These are phyloP conservation scores for Phortica variegata DNA, from an alignment of 1,140 invertebrate genomes.

Conservation along the genomic window DNA sequence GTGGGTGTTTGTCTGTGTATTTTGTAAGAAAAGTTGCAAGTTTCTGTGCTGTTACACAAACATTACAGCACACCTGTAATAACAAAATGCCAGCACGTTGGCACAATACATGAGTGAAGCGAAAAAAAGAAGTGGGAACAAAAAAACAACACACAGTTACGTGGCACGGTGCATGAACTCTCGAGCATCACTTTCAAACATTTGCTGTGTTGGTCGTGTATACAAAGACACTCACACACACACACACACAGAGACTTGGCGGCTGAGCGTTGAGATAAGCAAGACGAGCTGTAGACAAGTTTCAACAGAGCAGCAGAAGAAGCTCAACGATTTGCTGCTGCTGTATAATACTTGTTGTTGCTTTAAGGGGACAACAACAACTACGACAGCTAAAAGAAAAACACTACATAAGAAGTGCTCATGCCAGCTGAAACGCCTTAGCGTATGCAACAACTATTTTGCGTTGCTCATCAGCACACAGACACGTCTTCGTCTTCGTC, in stretches of 20 bases:
- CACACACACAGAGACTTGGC: not conserved
- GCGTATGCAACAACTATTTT: not conserved
- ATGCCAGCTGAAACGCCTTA: not conserved
- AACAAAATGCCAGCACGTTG: too few species aligned
- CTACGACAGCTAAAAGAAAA: constrained; percentile 19
- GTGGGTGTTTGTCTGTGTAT: too few species aligned
- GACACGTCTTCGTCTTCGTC: constrained; percentile 31
- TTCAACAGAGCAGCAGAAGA: constrained; percentile 43
- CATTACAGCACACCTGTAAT: too few species aligned
- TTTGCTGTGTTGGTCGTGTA: too few species aligned
- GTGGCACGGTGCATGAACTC: constrained; percentile 48
- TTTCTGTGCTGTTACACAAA: too few species aligned
- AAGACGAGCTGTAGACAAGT: constrained; percentile 26
- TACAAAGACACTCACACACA: constrained; percentile 10
- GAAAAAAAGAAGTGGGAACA: too few species aligned
- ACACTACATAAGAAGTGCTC: not conserved
- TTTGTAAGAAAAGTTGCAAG: too few species aligned
- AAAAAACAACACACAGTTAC: too few species aligned
- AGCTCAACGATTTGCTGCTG: constrained; percentile 20
- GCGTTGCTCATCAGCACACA: not conserved
- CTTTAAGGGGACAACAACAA: constrained; percentile 34
- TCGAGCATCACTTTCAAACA: constrained; percentile 45
- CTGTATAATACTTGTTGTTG: constrained; percentile 27
- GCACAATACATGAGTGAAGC: constrained; percentile 1
- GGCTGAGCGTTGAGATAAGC: constrained; percentile 1